Evolutionary conservation across 2,113 vertebrate genomes (phyloP).

Genomic region (Actinemys pallida): DNA sequence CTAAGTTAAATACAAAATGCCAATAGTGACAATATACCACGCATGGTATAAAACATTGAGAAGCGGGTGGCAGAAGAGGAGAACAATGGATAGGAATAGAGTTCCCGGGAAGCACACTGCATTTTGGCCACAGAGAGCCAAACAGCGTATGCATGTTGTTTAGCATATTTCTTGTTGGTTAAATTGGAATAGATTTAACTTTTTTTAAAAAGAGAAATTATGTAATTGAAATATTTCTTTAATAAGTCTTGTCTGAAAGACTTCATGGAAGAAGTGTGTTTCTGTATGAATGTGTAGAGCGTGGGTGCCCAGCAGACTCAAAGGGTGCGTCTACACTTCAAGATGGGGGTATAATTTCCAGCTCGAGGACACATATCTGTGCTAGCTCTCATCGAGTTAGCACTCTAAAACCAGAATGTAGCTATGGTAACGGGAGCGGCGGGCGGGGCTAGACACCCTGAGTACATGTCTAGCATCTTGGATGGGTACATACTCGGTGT

Average conservation of each 20-base stretch:
- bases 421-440: neutral
- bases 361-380: neutral
- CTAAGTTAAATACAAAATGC: neutral
- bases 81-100: neutral
- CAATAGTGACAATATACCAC: neutral
- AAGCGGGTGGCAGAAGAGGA: neutral
- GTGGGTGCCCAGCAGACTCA: neutral
- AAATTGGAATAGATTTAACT: neutral
- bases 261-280: neutral
- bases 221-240: neutral
- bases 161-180: neutral
- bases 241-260: neutral
- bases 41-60: neutral
- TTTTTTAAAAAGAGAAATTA: neutral
- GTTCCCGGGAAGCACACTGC: rapidly evolving
- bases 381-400: neutral
- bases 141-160: neutral
- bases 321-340: neutral
- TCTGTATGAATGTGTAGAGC: neutral
- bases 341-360: neutral
- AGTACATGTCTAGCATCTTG: neutral
- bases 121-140: neutral
- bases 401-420: neutral
- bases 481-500: neutral
- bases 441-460: neutral